phyloP scores from a whole-genome alignment of 2,888 invertebrate species.

The Athrips mouffetella region DNA sequence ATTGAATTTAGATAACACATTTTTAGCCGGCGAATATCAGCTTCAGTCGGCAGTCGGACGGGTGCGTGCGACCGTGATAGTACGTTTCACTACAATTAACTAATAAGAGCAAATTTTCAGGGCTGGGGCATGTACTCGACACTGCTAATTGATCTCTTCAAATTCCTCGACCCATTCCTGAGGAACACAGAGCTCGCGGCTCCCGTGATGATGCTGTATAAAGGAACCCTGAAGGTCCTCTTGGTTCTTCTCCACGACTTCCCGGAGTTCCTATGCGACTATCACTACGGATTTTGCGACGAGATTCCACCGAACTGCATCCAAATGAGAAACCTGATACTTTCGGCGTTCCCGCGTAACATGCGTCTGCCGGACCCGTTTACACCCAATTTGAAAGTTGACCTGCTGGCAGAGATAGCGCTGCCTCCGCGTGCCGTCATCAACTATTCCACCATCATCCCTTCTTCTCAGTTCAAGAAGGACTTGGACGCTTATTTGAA shows the following conservation, averaged over 20 bases:
- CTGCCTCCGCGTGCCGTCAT: constrained; percentile 93
- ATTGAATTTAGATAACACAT: too few relatives aligned
- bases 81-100: neutral
- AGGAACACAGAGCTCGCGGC: constrained; percentile 97
- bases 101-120: constrained; percentile 43
- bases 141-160: constrained; percentile 95
- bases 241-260: constrained; percentile 98
- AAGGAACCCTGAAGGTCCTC: constrained; percentile 95
- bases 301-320: constrained; percentile 99
- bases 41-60: too few relatives aligned
- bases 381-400: constrained; percentile 97
- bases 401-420: constrained; percentile 92
- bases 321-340: constrained; percentile 97
- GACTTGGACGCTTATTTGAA: constrained; percentile 98
- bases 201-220: constrained; percentile 95
- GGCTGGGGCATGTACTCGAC: constrained; percentile 99
- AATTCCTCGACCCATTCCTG: constrained; percentile 97
- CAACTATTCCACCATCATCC: constrained; percentile 91
- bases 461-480: constrained; percentile 93
- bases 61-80: too few relatives aligned
- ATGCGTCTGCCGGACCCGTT: constrained; percentile 99
- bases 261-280: constrained; percentile 99
- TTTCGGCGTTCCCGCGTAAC: constrained; percentile 98
- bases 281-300: constrained; percentile 99
- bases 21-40: too few relatives aligned